A percentile compares a stretch with the other conserved stretches of the same genome.
Evolutionary conservation across 2,113 vertebrate species (phyloP).

Genomic region (Jacana jacana): DNA sequence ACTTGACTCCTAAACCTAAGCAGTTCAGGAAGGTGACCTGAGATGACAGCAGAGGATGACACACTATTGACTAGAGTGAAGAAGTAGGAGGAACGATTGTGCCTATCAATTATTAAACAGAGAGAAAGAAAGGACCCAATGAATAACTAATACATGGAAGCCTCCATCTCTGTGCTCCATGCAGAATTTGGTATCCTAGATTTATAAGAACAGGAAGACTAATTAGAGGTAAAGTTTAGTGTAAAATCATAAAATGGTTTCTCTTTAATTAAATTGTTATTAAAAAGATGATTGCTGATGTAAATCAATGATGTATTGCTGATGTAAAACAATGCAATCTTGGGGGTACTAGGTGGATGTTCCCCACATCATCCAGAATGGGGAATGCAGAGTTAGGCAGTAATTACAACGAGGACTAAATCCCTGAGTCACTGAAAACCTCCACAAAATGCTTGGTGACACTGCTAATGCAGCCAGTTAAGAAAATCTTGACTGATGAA

Average conservation of each 20-base stretch:
- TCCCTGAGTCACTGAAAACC: conserved; percentile 9
- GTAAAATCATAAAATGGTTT: not conserved
- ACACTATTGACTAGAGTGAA: conserved; percentile 56
- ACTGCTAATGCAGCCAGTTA: conserved; percentile 14
- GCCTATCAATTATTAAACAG: conserved; percentile 53
- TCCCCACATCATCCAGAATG: not conserved
- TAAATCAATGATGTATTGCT: too few species aligned
- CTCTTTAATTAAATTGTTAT: not conserved
- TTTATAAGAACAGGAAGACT: not conserved
- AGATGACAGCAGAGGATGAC: conserved; percentile 51
- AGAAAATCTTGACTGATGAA: conserved; percentile 30
- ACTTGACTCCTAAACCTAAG: conserved; percentile 51
- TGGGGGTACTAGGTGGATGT: not conserved
- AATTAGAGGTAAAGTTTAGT: not conserved
- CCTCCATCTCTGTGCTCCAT: not conserved
- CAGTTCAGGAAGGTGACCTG: conserved; percentile 57
- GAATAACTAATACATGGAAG: conserved; percentile 39
- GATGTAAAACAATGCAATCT: not conserved
- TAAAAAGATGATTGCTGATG: too few species aligned
- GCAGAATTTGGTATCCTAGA: conserved; percentile 8
- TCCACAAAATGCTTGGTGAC: conserved; percentile 13
- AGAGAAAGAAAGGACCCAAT: conserved; percentile 37
- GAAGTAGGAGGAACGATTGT: conserved; percentile 45
- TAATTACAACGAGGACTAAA: not conserved
- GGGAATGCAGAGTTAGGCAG: not conserved